These are phyloP conservation scores for Chelonus formosanus DNA, from an alignment of 2,888 invertebrate genomes.

Conservation along the genomic window DNA sequence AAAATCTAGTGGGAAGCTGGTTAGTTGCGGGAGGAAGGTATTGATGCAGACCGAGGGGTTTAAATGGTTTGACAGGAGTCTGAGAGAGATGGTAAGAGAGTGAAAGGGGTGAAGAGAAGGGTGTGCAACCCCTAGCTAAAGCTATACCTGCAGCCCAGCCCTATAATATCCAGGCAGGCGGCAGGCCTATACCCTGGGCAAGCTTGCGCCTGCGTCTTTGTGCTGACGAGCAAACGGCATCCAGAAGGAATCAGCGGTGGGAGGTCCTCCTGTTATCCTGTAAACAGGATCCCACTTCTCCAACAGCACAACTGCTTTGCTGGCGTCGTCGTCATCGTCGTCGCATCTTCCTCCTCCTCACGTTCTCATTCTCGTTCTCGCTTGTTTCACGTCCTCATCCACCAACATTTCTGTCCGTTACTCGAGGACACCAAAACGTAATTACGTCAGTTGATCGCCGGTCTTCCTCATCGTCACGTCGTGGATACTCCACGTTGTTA, in stretches of 20 bases:
- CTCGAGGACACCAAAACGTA: slow-evolving; percentile 15
- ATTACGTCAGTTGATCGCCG: slow-evolving; percentile 29
- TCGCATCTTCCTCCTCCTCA: neutral
- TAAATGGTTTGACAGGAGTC: slow-evolving; percentile 11
- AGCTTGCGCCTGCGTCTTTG: slow-evolving; percentile 53
- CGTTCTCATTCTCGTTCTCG: neutral
- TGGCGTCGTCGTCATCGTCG: slow-evolving; percentile 16
- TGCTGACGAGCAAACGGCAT: slow-evolving; percentile 17
- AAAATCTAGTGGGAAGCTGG: slow-evolving; percentile 43
- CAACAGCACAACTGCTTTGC: slow-evolving; percentile 17
- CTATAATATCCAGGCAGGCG: slow-evolving; percentile 48
- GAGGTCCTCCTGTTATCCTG: slow-evolving; percentile 52
- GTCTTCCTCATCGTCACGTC: slow-evolving; percentile 15
- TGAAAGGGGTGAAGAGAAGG: neutral
- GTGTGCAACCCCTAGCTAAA: slow-evolving; percentile 46
- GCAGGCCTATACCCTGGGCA: slow-evolving; percentile 61
- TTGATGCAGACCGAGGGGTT: slow-evolving; percentile 47
- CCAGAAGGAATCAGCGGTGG: slow-evolving; percentile 21
- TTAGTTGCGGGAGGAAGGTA: slow-evolving; percentile 40
- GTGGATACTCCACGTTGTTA: neutral
- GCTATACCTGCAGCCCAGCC: slow-evolving; percentile 59
- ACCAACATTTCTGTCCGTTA: neutral
- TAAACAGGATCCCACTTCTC: slow-evolving; percentile 48
- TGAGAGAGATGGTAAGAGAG: neutral
- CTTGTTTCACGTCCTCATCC: slow-evolving; percentile 9